phyloP scores from a whole-genome alignment of 2,797 vertebrate genomes.

The Hipposideros larvatus region DNA sequence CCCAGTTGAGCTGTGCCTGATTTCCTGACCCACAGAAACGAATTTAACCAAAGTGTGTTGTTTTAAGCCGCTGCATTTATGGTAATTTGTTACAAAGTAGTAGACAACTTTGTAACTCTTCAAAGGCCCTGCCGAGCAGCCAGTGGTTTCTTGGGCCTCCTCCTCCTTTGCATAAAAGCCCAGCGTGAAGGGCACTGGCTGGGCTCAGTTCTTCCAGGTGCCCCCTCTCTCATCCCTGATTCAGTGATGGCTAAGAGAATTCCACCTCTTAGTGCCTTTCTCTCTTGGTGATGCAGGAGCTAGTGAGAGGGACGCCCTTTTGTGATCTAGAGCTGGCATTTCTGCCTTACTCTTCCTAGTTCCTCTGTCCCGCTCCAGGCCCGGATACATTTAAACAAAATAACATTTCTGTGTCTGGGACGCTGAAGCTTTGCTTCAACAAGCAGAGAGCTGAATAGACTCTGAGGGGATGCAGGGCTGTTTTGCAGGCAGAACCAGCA shows the following conservation, averaged over 20 bases:
- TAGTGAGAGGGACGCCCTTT: background rate
- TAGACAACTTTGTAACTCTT: background rate
- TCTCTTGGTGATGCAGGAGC: background rate
- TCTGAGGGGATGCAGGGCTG: background rate
- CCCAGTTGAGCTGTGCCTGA: background rate
- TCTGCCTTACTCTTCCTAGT: background rate
- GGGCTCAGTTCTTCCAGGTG: background rate
- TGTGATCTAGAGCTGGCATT: background rate
- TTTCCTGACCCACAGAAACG: background rate
- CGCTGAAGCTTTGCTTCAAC: background rate
- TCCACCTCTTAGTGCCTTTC: background rate
- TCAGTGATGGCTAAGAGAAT: background rate
- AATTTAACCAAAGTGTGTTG: background rate
- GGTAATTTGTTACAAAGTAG: background rate
- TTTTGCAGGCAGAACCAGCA: background rate
- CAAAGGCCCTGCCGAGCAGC: background rate
- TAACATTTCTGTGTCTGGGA: background rate
- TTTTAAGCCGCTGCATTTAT: background rate
- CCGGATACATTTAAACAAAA: background rate
- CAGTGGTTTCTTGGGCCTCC: background rate
- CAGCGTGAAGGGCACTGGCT: background rate
- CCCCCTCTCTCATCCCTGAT: background rate
- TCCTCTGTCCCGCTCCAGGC: background rate
- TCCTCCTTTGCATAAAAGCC: background rate
- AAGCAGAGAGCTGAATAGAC: background rate